Base-by-base conservation (phyloP, 2,113 vertebrate genomes). In the Cheirogaleus medius region DNA sequence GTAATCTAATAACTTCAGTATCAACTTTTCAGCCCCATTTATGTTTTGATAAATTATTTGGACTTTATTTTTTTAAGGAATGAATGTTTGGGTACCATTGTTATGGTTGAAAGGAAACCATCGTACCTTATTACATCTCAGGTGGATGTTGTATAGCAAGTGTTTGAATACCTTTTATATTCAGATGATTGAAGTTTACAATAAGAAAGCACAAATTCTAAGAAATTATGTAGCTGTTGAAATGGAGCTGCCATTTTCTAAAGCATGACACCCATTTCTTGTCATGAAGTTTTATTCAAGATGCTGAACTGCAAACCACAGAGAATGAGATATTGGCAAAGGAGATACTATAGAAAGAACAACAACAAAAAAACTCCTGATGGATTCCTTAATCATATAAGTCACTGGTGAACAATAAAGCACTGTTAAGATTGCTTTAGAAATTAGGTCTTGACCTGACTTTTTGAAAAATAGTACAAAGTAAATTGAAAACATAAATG, bases 401-500 rank as follows among this genome's bases (percentile, higher is more conserved):
- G 98, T 97, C 92, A 68, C 97, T 95, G 93, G 98, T 98, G 98
- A 98, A 98, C 97, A 98, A 98, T 98, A 98, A 98, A 98, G 96
- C 94, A 94, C 89, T 92, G 91, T 83, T 98, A 98, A 98, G 97
- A 98, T 98, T 98, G 98, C 89, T 98, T 98, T 97, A 99, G 98
- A 99, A 99, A 99, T 99, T 98, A 99, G 98, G 99, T 99, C 99
- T 96, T 99, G 99, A 99, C 99, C 99, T 84, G 93, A 98, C 98
- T 98, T 99, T 98, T 99, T 99, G 98, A 99, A 99, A 99, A 99
- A 99, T 98, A 98, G 98, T 98, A 98, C 98, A 98, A 98, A 98
- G 98, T 98, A 99, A 99, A 99, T 99, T 99, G 98, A 99, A 99
- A 98, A 98, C 98, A 99, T 99, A 99, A 99, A 99, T 98, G 98